Conservation (phyloP, 2,113 vertebrate species). For the Zosterops hypoxanthus region DNA sequence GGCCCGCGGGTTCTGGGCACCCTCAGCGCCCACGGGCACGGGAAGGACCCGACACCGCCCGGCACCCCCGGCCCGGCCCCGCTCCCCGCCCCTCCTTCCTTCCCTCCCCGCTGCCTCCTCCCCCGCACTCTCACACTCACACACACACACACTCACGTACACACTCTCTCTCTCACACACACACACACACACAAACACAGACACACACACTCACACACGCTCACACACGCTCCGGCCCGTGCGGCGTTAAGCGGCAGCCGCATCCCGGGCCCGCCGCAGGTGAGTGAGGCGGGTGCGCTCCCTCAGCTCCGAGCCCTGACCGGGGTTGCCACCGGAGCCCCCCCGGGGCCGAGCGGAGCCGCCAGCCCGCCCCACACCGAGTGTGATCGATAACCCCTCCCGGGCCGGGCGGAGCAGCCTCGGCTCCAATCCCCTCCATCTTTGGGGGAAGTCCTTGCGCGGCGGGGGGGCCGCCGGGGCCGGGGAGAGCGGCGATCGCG, state of each 20-base stretch:
- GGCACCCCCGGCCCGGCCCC: not conserved
- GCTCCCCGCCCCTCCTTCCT: not conserved
- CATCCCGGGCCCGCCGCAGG: slow-evolving; percentile 67
- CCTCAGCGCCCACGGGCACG: not conserved
- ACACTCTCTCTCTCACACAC: too few species aligned
- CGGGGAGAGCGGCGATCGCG: slow-evolving; percentile 48
- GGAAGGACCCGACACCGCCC: not conserved
- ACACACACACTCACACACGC: not conserved
- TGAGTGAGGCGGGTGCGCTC: slow-evolving; percentile 71
- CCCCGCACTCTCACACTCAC: not conserved
- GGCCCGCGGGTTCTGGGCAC: too few species aligned
- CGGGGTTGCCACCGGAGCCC: too few species aligned
- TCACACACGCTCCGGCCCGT: not conserved
- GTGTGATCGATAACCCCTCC: slow-evolving; percentile 88
- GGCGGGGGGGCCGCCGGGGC: slow-evolving; percentile 8
- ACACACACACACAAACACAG: not conserved
- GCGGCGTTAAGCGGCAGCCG: slow-evolving; percentile 67
- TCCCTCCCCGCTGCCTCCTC: not conserved
- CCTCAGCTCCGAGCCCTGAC: slow-evolving; percentile 25
- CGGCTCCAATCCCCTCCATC: slow-evolving; percentile 78
- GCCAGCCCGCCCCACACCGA: slow-evolving; percentile 86
- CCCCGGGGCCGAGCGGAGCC: slow-evolving; percentile 33
- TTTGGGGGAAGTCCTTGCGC: slow-evolving; percentile 77
- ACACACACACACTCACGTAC: too few species aligned
- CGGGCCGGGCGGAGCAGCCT: slow-evolving; percentile 85